Evolutionary conservation across 2,888 invertebrate genomes (phyloP).

Genomic region (Apeira syringaria): DNA sequence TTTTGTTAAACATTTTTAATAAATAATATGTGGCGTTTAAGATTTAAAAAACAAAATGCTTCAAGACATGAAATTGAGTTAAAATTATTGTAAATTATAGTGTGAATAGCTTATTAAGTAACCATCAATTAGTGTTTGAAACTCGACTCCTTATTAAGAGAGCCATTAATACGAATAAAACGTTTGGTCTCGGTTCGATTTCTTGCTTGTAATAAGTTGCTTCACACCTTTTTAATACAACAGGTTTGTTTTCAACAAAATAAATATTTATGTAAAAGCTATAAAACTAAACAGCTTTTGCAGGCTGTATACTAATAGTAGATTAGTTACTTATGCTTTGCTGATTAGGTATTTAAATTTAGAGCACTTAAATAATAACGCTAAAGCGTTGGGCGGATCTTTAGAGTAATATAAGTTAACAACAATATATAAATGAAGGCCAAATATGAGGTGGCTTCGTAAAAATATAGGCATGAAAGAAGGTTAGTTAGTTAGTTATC

Average conservation of each 20-base stretch:
- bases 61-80: not conserved
- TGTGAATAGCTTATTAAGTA: not conserved
- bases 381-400: too few relatives aligned
- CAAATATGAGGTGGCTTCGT: too few relatives aligned
- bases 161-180: slow-evolving; percentile 8
- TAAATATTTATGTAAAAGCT: not conserved
- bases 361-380: too few relatives aligned
- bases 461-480: too few relatives aligned
- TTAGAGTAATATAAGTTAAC: too few relatives aligned
- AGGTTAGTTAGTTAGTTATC: too few relatives aligned
- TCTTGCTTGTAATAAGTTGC: slow-evolving; percentile 1
- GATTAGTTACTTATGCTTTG: too few relatives aligned
- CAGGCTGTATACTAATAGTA: not conserved
- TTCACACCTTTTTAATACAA: slow-evolving; percentile 11
- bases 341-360: too few relatives aligned
- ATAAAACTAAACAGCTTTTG: not conserved
- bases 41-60: too few relatives aligned
- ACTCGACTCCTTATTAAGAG: slow-evolving; percentile 17
- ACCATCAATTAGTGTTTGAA: not conserved
- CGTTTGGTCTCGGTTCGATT: slow-evolving; percentile 1
- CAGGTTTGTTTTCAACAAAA: slow-evolving; percentile 7
- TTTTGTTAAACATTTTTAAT: too few relatives aligned
- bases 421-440: too few relatives aligned
- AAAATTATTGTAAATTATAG: not conserved
- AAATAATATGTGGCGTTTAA: too few relatives aligned